phyloP scores from a whole-genome alignment of 2,888 invertebrate species.

The Nephrotoma guestfalica region DNA sequence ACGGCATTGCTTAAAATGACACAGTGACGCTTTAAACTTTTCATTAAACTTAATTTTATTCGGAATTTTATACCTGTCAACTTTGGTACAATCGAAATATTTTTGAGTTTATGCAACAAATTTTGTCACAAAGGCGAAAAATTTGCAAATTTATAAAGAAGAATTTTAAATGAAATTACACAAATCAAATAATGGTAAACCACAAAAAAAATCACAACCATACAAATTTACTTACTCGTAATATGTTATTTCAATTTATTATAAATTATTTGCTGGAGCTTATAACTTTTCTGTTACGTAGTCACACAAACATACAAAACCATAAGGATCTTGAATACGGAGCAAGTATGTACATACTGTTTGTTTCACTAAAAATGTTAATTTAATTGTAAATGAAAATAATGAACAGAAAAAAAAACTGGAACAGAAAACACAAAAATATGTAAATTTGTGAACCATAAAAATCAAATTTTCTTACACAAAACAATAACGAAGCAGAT shows the following conservation, averaged over 20 bases:
- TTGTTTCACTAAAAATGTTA: neutral
- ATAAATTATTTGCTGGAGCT: neutral
- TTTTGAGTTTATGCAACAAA: no score
- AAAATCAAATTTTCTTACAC: neutral
- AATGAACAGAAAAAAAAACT: neutral
- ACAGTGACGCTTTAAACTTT: no score
- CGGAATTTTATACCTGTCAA: no score
- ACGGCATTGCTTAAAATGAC: no score
- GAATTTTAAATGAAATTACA: neutral
- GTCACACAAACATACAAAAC: neutral
- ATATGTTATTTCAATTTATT: neutral
- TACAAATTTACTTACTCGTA: no score
- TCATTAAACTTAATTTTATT: no score
- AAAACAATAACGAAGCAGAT: neutral
- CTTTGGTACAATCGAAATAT: no score
- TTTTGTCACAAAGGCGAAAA: no score
- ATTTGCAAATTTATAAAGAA: no score
- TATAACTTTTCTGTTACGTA: neutral
- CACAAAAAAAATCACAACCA: neutral
- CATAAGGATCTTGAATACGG: neutral
- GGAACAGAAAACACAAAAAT: neutral
- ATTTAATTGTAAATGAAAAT: neutral
- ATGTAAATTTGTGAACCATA: neutral
- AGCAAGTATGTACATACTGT: neutral
- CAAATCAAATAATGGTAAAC: neutral